Conservation (phyloP, 2,797 vertebrate species). For the Staurois parvus region DNA sequence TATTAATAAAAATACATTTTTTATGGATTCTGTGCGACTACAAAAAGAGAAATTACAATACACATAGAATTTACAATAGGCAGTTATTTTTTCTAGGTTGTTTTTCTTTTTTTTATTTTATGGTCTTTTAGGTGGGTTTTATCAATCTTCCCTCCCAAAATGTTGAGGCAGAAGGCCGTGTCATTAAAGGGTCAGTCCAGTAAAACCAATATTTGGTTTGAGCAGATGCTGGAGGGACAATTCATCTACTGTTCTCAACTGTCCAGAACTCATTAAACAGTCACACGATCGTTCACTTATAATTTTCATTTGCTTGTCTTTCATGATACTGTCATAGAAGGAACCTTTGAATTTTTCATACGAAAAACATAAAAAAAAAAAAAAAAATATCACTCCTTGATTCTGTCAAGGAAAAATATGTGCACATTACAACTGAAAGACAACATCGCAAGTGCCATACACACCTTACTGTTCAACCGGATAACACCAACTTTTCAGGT, state of each 20-base stretch:
- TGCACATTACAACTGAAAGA: too few relatives aligned
- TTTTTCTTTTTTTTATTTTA: constrained; percentile 64
- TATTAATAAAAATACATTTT: constrained; percentile 99
- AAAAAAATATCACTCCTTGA: too few relatives aligned
- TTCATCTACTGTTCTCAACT: not conserved
- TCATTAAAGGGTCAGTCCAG: constrained; percentile 61
- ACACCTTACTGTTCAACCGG: too few relatives aligned
- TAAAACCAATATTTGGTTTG: not conserved
- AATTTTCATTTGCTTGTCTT: too few relatives aligned
- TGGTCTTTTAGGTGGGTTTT: constrained; percentile 76
- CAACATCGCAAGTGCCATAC: too few relatives aligned
- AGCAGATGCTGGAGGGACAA: not conserved
- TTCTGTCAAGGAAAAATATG: too few relatives aligned
- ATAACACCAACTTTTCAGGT: too few relatives aligned
- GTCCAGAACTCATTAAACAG: too few relatives aligned
- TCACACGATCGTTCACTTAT: too few relatives aligned
- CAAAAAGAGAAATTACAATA: constrained; percentile 84
- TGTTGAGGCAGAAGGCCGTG: constrained; percentile 83
- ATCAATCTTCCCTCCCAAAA: constrained; percentile 75
- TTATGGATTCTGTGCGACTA: constrained; percentile 92
- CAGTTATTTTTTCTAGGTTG: constrained; percentile 67
- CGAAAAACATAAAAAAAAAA: too few relatives aligned
- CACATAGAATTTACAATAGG: constrained; percentile 85
- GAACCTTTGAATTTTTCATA: too few relatives aligned
- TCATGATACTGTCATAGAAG: too few relatives aligned